phyloP scores from a whole-genome alignment of 2,888 invertebrate species.

The Dioctria rufipes region DNA sequence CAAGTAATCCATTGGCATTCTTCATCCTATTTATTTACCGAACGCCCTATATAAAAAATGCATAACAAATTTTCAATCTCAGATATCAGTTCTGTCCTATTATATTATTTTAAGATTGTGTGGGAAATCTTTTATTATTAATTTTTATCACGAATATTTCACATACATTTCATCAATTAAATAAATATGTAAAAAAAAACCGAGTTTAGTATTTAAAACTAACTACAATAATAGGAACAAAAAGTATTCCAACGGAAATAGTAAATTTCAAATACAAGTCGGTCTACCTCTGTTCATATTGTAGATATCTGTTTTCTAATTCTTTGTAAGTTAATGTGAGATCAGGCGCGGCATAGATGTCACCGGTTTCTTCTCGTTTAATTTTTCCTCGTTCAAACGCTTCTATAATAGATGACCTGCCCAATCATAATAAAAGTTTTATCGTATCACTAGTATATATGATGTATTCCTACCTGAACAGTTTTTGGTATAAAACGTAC shows the following conservation, averaged over 20 bases:
- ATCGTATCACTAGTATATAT: not conserved
- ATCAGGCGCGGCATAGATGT: constrained; percentile 60
- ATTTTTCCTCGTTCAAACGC: constrained; percentile 81
- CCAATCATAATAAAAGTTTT: not conserved
- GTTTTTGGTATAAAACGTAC: constrained; percentile 87
- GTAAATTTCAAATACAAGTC: not conserved
- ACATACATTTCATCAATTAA: too few species aligned
- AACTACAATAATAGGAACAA: constrained; percentile 31
- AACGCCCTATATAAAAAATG: too few species aligned
- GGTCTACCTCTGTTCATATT: not conserved
- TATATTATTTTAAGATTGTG: too few species aligned
- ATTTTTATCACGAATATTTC: too few species aligned
- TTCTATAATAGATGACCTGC: constrained; percentile 82
- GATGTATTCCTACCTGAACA: constrained; percentile 81
- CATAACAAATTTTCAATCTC: too few species aligned
- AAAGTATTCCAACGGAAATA: constrained; percentile 39
- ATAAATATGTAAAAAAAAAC: too few species aligned
- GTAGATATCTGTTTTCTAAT: constrained; percentile 63
- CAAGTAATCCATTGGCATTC: too few species aligned
- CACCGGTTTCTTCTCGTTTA: constrained; percentile 66
- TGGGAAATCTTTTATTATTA: too few species aligned
- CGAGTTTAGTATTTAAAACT: not conserved
- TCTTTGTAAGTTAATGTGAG: constrained; percentile 64
- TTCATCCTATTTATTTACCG: too few species aligned
- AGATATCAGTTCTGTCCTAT: too few species aligned